Conservation (phyloP, 2,888 invertebrate genomes). For the Drosophila fungiperda region DNA sequence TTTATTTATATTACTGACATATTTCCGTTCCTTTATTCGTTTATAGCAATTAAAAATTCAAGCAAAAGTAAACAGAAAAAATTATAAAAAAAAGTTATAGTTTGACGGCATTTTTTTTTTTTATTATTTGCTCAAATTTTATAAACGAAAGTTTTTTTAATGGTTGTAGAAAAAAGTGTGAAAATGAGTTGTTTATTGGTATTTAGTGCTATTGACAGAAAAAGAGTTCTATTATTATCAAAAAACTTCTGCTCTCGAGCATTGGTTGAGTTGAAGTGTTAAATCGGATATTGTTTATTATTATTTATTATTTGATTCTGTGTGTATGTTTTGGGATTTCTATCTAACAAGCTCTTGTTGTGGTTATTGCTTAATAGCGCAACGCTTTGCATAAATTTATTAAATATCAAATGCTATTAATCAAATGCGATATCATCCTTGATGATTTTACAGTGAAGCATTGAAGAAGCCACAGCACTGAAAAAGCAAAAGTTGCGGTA, state of each 20-base stretch:
- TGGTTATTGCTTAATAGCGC: slow-evolving; percentile 30
- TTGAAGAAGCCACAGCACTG: background rate
- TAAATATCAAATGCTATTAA: slow-evolving; percentile 67
- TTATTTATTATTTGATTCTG: background rate
- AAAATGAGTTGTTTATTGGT: slow-evolving; percentile 6
- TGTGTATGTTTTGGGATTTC: background rate
- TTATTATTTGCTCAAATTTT: background rate
- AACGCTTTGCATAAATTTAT: slow-evolving; percentile 36
- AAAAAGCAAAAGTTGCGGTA: background rate
- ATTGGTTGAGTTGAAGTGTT: background rate
- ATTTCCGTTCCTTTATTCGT: background rate
- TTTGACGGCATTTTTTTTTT: background rate
- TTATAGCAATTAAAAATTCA: background rate
- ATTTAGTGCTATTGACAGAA: background rate
- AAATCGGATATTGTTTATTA: background rate
- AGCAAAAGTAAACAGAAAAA: background rate
- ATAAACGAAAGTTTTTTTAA: background rate
- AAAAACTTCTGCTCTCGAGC: background rate
- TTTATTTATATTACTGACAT: background rate
- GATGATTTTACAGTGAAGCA: background rate
- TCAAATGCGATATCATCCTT: slow-evolving; percentile 42
- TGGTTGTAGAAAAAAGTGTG: background rate
- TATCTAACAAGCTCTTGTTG: slow-evolving; percentile 3
- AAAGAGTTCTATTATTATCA: background rate
- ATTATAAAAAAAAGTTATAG: too few species aligned